Evolutionary conservation across 1,140 invertebrate genomes (phyloP).

Genomic region (Drosophila ambigua): DNA sequence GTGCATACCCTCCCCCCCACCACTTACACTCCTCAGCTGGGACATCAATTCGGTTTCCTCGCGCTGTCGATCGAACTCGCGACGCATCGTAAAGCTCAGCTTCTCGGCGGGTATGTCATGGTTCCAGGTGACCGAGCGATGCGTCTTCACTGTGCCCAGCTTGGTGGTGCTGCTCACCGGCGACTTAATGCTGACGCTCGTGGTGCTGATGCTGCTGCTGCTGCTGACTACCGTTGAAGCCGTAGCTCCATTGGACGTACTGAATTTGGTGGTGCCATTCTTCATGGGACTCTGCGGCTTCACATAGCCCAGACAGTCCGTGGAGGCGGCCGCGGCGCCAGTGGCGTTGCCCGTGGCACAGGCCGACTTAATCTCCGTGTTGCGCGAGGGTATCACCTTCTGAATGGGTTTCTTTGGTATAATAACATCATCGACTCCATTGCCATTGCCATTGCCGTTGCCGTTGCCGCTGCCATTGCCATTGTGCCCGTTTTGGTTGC

Average conservation of each 20-base stretch:
- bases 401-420: constrained; percentile 86
- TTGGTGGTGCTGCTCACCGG: constrained; percentile 82
- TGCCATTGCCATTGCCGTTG: constrained; percentile 41
- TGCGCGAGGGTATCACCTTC: constrained; percentile 85
- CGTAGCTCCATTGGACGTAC: constrained; percentile 58
- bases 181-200: constrained; percentile 51
- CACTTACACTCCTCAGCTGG: constrained; percentile 91
- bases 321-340: constrained; percentile 17
- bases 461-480: constrained; percentile 40
- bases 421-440: constrained; percentile 72
- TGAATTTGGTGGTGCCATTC: constrained; percentile 64
- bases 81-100: constrained; percentile 95
- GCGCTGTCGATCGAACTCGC: constrained; percentile 94
- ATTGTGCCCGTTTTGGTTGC: constrained; percentile 47
- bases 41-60: constrained; percentile 95
- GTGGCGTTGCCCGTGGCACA: constrained; percentile 40
- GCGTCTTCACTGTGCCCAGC: constrained; percentile 66
- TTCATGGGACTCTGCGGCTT: constrained; percentile 90
- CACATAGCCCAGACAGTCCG: constrained; percentile 86
- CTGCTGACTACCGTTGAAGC: neutral
- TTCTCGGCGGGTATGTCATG: constrained; percentile 89
- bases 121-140: constrained; percentile 86
- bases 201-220: constrained; percentile 20
- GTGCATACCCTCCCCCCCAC: neutral
- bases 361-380: constrained; percentile 73